A percentile compares a stretch with the other conserved stretches of the same genome.
phyloP scores from a whole-genome alignment of 2,888 invertebrate genomes.

The Tryphoninae sp. region DNA sequence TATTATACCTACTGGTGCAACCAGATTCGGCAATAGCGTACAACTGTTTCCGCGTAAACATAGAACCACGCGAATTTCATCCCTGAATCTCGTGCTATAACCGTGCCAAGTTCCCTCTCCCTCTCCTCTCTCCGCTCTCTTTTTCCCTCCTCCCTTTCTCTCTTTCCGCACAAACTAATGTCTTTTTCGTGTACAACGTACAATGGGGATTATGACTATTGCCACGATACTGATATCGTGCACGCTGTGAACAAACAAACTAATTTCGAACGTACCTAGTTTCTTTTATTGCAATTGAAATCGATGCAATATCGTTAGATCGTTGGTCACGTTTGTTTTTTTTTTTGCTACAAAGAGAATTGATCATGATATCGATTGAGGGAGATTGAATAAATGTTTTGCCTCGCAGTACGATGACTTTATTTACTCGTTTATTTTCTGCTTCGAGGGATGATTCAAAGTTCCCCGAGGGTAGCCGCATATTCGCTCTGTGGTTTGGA shows the following conservation, averaged over 20 bases:
- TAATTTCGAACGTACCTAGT: no score
- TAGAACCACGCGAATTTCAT: constrained; percentile 1
- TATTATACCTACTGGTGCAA: constrained; percentile 22
- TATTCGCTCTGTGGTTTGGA: constrained; percentile 25
- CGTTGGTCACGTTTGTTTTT: no score
- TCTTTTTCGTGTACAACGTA: background rate
- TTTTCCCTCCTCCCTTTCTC: background rate
- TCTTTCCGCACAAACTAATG: background rate
- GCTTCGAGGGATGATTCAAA: constrained; percentile 27
- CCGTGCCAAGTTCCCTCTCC: background rate
- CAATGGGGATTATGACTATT: background rate
- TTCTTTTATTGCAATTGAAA: no score
- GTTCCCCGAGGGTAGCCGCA: constrained; percentile 18
- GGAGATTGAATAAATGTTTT: constrained; percentile 39
- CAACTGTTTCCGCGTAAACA: constrained; percentile 58
- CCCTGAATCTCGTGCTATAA: background rate
- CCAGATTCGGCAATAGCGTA: constrained; percentile 53
- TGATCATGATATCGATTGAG: background rate
- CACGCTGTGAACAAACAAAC: background rate
- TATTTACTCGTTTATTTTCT: constrained; percentile 31
- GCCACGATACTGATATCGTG: background rate
- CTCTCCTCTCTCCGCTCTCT: background rate
- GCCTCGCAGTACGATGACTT: background rate
- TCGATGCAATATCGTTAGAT: no score
- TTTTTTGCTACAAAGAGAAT: background rate